Percentiles rank a stretch among this genome's conserved stretches.
These are phyloP conservation scores for Bettongia penicillata DNA, from an alignment of 2,113 vertebrate genomes.

Conservation along the genomic window DNA sequence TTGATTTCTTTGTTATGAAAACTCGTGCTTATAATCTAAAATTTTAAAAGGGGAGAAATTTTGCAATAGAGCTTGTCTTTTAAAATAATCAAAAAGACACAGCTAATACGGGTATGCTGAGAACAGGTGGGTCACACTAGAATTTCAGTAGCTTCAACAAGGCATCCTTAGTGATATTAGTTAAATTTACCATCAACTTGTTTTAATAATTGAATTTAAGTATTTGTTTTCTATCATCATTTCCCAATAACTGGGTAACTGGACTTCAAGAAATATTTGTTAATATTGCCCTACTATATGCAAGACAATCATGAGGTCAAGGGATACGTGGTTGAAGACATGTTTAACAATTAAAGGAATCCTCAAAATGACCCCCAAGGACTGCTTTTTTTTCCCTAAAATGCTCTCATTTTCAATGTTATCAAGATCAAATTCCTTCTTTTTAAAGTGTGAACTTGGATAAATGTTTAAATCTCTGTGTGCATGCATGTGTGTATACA, in stretches of 20 bases:
- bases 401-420: background rate
- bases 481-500: background rate
- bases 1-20: background rate
- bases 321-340: background rate
- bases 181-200: background rate
- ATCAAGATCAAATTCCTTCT: background rate
- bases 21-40: background rate
- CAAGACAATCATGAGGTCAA: background rate
- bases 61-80: background rate
- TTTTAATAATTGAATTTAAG: background rate
- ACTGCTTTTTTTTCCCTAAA: background rate
- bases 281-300: background rate
- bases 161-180: background rate
- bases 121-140: background rate
- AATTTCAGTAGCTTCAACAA: background rate
- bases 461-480: background rate
- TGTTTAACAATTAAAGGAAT: background rate
- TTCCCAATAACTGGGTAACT: background rate
- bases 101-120: background rate
- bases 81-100: background rate
- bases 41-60: background rate
- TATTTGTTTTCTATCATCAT: background rate
- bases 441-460: background rate
- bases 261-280: background rate
- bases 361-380: background rate